These are phyloP conservation scores for Noctua janthe DNA, from an alignment of 2,888 invertebrate genomes.

Conservation along the genomic window DNA sequence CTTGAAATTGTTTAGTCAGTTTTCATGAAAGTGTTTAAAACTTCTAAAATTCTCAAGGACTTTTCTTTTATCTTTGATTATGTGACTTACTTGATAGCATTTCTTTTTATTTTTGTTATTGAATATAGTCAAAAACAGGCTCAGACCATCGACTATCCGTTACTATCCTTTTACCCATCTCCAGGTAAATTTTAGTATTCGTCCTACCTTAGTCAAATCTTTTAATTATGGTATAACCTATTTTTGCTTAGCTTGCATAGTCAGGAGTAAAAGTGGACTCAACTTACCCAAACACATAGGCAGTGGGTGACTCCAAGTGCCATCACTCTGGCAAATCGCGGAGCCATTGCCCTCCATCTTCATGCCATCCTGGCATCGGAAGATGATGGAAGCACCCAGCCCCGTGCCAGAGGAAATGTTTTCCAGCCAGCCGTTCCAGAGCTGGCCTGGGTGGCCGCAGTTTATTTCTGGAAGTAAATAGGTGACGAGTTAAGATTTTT, in stretches of 20 bases:
- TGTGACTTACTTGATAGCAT: neutral
- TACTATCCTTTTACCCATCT: neutral
- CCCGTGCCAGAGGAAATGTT: slow-evolving; percentile 97
- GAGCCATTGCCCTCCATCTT: slow-evolving; percentile 96
- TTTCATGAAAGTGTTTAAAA: neutral
- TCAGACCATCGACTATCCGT: too few relatives aligned
- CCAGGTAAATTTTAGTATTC: neutral
- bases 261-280: neutral
- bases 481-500: neutral
- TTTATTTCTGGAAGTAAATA: slow-evolving; percentile 94
- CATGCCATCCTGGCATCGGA: slow-evolving; percentile 98
- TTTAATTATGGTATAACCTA: neutral
- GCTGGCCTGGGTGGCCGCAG: slow-evolving; percentile 97
- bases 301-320: slow-evolving; percentile 97
- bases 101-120: too few relatives aligned
- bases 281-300: slow-evolving; percentile 96
- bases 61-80: neutral
- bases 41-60: neutral
- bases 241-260: neutral
- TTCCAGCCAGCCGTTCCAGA: slow-evolving; percentile 99
- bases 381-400: slow-evolving; percentile 97
- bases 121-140: too few relatives aligned
- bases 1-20: neutral
- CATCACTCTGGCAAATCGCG: slow-evolving; percentile 97
- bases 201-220: neutral